A percentile compares a stretch with the other conserved stretches of the same genome.
phyloP scores from a whole-genome alignment of 2,888 invertebrate genomes.

The Ditylenchus weischeri region DNA sequence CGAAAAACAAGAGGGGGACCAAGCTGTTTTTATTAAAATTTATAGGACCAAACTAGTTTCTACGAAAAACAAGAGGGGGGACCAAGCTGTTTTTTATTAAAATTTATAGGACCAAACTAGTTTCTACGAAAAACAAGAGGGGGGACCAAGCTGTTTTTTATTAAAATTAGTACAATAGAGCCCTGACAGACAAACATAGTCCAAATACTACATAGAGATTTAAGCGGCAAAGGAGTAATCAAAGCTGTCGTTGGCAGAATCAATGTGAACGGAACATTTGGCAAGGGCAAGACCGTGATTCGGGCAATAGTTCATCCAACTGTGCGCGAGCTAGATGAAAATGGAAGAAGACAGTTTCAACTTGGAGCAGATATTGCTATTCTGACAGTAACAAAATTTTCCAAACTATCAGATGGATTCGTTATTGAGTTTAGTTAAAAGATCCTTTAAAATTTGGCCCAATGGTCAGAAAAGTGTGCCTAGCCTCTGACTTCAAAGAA shows the following conservation, averaged over 20 bases:
- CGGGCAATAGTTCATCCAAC: not conserved
- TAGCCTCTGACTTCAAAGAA: slow-evolving; percentile 6
- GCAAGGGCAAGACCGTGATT: not conserved
- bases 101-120: too few species aligned
- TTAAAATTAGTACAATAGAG: too few species aligned
- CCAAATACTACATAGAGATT: too few species aligned
- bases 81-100: too few species aligned
- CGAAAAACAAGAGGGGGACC: too few species aligned
- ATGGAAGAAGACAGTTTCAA: not conserved
- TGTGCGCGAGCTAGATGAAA: not conserved
- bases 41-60: too few species aligned
- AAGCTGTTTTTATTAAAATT: too few species aligned
- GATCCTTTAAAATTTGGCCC: not conserved
- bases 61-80: too few species aligned
- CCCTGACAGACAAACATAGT: too few species aligned
- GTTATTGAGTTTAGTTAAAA: not conserved
- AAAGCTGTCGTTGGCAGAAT: slow-evolving; percentile 6
- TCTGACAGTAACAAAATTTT: not conserved
- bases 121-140: too few species aligned
- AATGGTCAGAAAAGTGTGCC: slow-evolving; percentile 6
- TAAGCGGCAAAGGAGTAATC: slow-evolving; percentile 3
- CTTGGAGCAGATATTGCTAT: not conserved
- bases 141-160: too few species aligned
- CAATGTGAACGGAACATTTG: slow-evolving; percentile 1
- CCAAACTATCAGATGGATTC: not conserved